Base-by-base conservation (phyloP, 23 tunicate genomes). In the Halocynthia roretzi region DNA sequence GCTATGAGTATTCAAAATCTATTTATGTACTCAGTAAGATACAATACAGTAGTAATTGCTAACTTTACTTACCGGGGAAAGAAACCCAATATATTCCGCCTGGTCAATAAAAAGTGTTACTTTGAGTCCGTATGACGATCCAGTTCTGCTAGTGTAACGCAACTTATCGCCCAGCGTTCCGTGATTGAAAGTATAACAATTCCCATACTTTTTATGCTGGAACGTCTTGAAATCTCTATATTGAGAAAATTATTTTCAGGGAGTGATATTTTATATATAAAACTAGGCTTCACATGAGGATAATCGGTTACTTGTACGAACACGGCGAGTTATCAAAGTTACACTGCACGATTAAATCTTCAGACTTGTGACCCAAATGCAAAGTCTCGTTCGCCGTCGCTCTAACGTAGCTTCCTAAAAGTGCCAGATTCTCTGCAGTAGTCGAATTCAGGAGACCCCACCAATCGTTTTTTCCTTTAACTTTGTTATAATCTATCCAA, bases 21-120 rank as follows among this genome's bases (percentile, higher is more conserved):
- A 14, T 58, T 0, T 58, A 58, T 58, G 17, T 58, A 58, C 5
- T 58, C 17, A n/a, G 63, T 58, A 4, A 14, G 17, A 14, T n/a
- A 58, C 63, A n/a, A 14, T 14, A 58, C 17, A 58, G 17, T 15
- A 15, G 17, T 14, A 58, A 58, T 58, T n/a, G 17, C 63, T 58
- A 14, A 15, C 15, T 14, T 14, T 58, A 14, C 63, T 14, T 58
- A 65, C 70, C 31, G 70, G 70, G 22, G 70, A 10, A 20, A 65
- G 19, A 0, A 65, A 15, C 10, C 70, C 70, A 65, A 65, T 65
- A 15, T 65, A 65, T 48, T 65, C 70, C 31, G 22, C 19, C 31
- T 65, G 70, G 19, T 65, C 70, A 65, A 65, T 65, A 15, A 65
- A 65, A 65, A 65, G 70, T 11, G 70, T 65, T 48, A 65, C 31